phyloP scores from a whole-genome alignment of 2,888 invertebrate species.

The Smittia sp. region DNA sequence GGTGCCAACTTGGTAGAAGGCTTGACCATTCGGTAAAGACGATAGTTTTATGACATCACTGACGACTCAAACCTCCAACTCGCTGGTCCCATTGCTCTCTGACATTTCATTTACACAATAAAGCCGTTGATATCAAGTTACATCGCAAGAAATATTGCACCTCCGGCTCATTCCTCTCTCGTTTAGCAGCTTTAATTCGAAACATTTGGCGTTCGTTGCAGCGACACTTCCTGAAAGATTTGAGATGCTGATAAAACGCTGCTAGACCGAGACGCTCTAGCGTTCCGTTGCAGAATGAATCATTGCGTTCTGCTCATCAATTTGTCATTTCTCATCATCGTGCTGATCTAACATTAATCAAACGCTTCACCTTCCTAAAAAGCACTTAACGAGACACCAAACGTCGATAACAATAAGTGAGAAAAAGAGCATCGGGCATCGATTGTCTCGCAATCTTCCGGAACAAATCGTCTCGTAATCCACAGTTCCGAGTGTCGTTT shows the following conservation, averaged over 20 bases:
- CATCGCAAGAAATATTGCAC: background rate
- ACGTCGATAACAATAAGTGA: background rate
- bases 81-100: too few species aligned
- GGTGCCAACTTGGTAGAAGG: too few species aligned
- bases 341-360: slow-evolving; percentile 39
- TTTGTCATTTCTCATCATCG: slow-evolving; percentile 13
- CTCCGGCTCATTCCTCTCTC: background rate
- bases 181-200: background rate
- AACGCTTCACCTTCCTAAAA: background rate
- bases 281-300: too few species aligned
- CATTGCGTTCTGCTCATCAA: background rate
- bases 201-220: background rate
- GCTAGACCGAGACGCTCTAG: too few species aligned
- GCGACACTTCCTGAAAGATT: too few species aligned
- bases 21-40: too few species aligned
- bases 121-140: background rate
- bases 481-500: background rate
- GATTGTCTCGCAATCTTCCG: slow-evolving; percentile 6
- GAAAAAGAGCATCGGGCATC: background rate
- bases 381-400: too few species aligned
- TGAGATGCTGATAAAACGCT: too few species aligned
- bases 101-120: background rate
- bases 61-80: too few species aligned
- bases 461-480: slow-evolving; percentile 15
- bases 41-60: too few species aligned